phyloP scores from a whole-genome alignment of 2,797 vertebrate species.

The Centroberyx gerrardi region DNA sequence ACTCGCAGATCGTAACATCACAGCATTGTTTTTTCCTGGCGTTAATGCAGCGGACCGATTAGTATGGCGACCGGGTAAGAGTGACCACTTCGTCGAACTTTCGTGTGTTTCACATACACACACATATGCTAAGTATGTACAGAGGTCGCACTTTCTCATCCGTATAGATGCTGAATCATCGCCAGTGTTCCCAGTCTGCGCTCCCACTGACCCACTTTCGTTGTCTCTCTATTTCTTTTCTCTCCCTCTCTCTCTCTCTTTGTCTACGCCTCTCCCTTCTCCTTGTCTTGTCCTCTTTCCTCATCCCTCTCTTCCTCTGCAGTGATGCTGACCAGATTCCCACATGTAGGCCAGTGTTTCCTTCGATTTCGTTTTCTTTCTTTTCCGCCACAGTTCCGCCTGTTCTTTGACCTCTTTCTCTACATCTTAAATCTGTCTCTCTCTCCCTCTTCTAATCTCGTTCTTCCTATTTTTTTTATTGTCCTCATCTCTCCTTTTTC shows the following conservation, averaged over 20 bases:
- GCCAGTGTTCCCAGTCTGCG: not conserved
- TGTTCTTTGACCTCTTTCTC: constrained; percentile 3
- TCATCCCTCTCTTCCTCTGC: not conserved
- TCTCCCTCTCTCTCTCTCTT: not conserved
- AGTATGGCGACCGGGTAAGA: constrained; percentile 40
- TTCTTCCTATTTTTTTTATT: not conserved
- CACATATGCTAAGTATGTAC: not conserved
- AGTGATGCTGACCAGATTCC: not conserved
- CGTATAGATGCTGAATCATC: constrained; percentile 37
- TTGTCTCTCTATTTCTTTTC: constrained; percentile 8
- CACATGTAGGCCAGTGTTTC: not conserved
- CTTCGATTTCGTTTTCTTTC: not conserved
- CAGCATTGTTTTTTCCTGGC: constrained; percentile 36
- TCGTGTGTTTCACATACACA: not conserved
- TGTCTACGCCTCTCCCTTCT: not conserved
- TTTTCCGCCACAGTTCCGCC: not conserved
- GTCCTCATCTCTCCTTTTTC: not conserved
- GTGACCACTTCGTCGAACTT: not conserved
- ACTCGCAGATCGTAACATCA: not conserved
- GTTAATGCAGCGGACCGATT: constrained; percentile 68
- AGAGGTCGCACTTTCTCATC: constrained; percentile 6
- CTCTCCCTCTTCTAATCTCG: constrained; percentile 6
- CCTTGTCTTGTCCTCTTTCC: not conserved
- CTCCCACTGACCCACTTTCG: constrained; percentile 60
- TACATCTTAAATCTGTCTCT: not conserved